These are phyloP conservation scores for Taenioides sp. DNA, from an alignment of 2,797 vertebrate genomes.

Conservation along the genomic window DNA sequence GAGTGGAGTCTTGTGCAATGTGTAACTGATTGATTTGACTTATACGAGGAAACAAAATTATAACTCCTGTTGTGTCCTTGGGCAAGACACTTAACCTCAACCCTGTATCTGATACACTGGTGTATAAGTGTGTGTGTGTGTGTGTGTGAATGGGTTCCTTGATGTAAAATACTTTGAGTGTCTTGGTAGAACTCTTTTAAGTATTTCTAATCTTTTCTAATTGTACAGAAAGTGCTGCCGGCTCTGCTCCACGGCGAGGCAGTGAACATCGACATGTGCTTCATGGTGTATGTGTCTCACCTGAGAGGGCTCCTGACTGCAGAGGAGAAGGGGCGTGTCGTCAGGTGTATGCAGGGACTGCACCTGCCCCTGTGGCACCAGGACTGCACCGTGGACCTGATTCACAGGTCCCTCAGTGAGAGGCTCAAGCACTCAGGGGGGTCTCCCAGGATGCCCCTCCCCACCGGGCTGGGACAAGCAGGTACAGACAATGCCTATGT, in stretches of 20 bases:
- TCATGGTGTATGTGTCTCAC: slow-evolving; percentile 77
- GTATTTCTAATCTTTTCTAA: neutral
- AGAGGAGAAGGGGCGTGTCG: slow-evolving; percentile 66
- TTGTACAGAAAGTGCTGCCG: slow-evolving; percentile 70
- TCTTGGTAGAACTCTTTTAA: too few species aligned
- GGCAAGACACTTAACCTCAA: too few species aligned
- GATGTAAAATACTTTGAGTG: too few species aligned
- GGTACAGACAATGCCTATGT: slow-evolving; percentile 44
- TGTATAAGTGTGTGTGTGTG: too few species aligned
- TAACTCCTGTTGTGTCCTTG: too few species aligned
- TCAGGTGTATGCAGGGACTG: slow-evolving; percentile 74
- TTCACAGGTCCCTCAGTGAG: slow-evolving; percentile 70
- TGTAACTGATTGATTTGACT: too few species aligned
- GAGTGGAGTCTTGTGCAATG: too few species aligned
- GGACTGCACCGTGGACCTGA: slow-evolving; percentile 68
- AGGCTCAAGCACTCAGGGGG: slow-evolving; percentile 74
- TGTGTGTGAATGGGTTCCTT: too few species aligned
- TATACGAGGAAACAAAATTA: too few species aligned
- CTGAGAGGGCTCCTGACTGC: slow-evolving; percentile 57
- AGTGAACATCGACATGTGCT: slow-evolving; percentile 78
- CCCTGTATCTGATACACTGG: too few species aligned
- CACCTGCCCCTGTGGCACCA: slow-evolving; percentile 76
- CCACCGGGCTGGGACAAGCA: slow-evolving; percentile 74
- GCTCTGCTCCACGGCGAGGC: slow-evolving; percentile 76
- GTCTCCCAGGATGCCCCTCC: slow-evolving; percentile 71